Evolutionary conservation across 1,140 invertebrate genomes (phyloP), one percentile per base, ranked within the genome.

Genomic region (Trichoplusia ni): DNA sequence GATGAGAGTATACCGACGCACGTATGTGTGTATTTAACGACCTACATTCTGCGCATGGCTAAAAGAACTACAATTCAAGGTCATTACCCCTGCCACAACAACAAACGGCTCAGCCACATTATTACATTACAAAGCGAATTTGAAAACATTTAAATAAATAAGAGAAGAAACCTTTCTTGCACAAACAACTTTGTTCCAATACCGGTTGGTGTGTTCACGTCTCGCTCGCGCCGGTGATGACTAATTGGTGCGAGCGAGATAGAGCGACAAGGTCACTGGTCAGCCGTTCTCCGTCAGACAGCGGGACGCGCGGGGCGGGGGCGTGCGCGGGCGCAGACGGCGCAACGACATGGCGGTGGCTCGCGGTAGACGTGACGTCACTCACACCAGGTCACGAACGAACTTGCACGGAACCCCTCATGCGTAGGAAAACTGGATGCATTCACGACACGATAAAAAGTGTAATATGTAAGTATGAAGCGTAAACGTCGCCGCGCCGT

Each of bases 221-320:
- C 71, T 69, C 80, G 53, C 47, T 79, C 69, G 38, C 70, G 19
- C 67, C 9, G 31, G 13, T 14, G 23, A 25, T 14, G 40, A 40
- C 46, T 13, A 11, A 56, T 56, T 18, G 14, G 80, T 66, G 67
- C 42, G 78, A 87, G 72, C 21, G 74, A 68, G 81, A 84, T 60
- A 65, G 70, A 70, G 64, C 70, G 77, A 89, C 86, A 89, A 89
- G 86, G 86, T 89, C 85, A 86, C 85, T 79, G 85, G 85, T 86
- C 84, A 89, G 80, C 83, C 83, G 79, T 76, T 84, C 84, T 82
- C 82, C 60, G 71, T 77, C 82, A 88, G 83, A 85, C 84, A 77
- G 82, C 75, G 77, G 78, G 79, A 67, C 74, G 77, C 71, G 82
- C 64, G 77, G 82, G 73, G 67, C 56, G 70, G 47, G 54, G 64